Conservation (phyloP, 2,888 invertebrate species). For the Cephus sareptanus region DNA sequence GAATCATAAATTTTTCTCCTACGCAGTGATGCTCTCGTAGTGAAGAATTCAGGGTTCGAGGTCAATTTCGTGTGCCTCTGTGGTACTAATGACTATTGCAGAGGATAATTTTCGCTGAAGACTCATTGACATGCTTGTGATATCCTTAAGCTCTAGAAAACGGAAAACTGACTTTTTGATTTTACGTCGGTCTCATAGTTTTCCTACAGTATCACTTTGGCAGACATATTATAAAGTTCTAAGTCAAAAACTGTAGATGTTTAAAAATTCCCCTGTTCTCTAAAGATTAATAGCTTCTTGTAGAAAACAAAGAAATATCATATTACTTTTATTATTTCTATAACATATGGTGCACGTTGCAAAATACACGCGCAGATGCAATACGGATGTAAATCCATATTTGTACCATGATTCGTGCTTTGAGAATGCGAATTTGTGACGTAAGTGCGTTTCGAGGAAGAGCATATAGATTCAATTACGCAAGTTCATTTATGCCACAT, state of each 20-base stretch:
- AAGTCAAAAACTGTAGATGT: too few relatives aligned
- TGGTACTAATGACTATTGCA: background rate
- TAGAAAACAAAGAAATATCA: background rate
- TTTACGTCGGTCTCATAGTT: too few relatives aligned
- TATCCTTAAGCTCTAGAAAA: background rate
- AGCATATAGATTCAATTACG: background rate
- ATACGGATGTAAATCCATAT: background rate
- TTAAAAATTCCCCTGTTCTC: too few relatives aligned
- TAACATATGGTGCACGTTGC: background rate
- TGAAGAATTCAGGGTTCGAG: background rate
- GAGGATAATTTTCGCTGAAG: background rate
- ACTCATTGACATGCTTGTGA: background rate
- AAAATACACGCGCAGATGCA: background rate
- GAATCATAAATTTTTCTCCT: background rate
- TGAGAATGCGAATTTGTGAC: background rate
- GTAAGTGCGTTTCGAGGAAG: background rate
- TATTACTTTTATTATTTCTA: background rate
- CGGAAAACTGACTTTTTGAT: too few relatives aligned
- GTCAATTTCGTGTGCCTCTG: background rate
- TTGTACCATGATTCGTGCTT: background rate
- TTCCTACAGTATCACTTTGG: too few relatives aligned
- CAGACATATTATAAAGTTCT: too few relatives aligned
- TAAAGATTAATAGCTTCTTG: background rate
- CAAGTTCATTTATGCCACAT: background rate
- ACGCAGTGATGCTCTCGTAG: background rate